Percentiles rank a stretch among this genome's conserved stretches.
Conservation (phyloP, 1,140 invertebrate genomes). For the Cepaea nemoralis region DNA sequence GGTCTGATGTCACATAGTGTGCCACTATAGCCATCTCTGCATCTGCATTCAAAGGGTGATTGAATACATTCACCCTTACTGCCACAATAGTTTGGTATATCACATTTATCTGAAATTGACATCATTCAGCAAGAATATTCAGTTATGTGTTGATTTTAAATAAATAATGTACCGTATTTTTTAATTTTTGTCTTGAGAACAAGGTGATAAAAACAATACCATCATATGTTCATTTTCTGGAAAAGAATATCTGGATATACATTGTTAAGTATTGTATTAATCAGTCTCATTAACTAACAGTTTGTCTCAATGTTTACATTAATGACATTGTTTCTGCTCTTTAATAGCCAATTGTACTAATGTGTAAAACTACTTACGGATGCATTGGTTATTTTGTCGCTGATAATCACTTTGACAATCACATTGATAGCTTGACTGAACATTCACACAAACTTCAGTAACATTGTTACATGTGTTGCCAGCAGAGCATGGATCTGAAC, state of each 20-base stretch:
- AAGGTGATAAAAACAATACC: no score
- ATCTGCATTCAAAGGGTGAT: constrained; percentile 5
- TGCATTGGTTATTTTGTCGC: not conserved
- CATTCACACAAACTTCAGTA: constrained; percentile 10
- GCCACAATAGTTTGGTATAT: constrained; percentile 20
- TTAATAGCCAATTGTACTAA: no score
- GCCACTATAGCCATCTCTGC: constrained; percentile 11
- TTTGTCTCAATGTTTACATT: no score
- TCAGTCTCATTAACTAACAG: no score
- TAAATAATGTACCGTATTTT: no score
- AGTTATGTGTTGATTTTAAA: no score
- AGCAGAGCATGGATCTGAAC: constrained; percentile 1
- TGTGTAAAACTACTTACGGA: constrained; percentile 1
- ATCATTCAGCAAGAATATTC: no score
- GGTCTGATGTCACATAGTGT: constrained; percentile 14
- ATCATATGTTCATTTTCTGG: no score
- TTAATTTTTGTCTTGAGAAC: no score
- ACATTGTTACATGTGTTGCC: not conserved
- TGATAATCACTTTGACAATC: not conserved
- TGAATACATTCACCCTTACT: not conserved
- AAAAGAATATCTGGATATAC: no score
- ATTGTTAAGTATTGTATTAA: no score
- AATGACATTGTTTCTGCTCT: no score
- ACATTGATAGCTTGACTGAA: constrained; percentile 6
- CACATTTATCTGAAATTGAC: constrained; percentile 22